phyloP scores from a whole-genome alignment of 2,888 invertebrate species.

The Lamproptera curius region DNA sequence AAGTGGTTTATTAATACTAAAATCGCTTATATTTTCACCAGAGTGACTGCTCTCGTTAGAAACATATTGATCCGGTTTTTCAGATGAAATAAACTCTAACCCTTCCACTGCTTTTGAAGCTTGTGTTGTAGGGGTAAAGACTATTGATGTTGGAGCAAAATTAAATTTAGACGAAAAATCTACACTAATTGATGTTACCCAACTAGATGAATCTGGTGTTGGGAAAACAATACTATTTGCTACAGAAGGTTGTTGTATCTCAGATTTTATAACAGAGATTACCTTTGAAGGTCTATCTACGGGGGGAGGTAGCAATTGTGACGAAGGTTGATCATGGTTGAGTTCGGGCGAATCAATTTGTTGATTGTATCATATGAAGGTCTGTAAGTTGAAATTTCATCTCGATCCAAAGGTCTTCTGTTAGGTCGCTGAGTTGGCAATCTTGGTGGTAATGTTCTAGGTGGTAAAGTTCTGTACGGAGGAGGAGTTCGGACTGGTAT shows the following conservation, averaged over 20 bases:
- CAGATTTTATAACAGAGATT: conserved; percentile 34
- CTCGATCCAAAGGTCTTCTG: conserved; percentile 52
- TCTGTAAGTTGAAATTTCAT: conserved; percentile 66
- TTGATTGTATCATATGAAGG: conserved; percentile 60
- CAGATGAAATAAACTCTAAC: conserved; percentile 34
- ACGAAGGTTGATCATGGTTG: conserved; percentile 60
- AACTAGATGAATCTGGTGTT: conserved; percentile 62
- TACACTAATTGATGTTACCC: conserved; percentile 65
- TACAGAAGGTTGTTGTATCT: conserved; percentile 37
- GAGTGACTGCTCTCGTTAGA: conserved; percentile 51
- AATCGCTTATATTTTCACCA: conserved; percentile 40
- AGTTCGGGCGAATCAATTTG: conserved; percentile 55
- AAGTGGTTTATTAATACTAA: conserved; percentile 39
- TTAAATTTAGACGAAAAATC: conserved; percentile 65
- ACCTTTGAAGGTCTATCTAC: conserved; percentile 45
- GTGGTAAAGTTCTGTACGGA: conserved; percentile 55
- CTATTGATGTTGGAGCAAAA: conserved; percentile 55
- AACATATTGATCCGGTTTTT: conserved; percentile 39
- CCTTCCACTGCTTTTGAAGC: conserved; percentile 37
- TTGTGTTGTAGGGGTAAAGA: conserved; percentile 43
- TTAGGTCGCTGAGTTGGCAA: conserved; percentile 48
- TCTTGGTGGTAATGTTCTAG: conserved; percentile 51
- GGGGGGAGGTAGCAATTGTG: conserved; percentile 60
- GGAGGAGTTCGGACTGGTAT: conserved; percentile 53
- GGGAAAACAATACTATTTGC: conserved; percentile 70